These are phyloP conservation scores for Platyrinchus mystaceus DNA, from an alignment of 2,797 vertebrate species.

Conservation along the genomic window DNA sequence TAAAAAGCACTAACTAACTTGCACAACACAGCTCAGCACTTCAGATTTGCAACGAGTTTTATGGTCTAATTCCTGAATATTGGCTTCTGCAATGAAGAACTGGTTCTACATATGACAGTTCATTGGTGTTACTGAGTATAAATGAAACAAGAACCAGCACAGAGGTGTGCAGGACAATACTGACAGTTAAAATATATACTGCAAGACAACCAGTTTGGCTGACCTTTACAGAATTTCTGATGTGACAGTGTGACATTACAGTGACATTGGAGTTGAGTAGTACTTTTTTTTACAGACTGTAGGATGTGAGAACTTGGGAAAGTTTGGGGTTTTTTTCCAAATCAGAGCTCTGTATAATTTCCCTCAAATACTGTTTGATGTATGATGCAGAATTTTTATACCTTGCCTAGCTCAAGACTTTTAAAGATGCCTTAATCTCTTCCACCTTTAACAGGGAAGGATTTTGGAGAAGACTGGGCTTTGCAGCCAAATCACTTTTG, in stretches of 20 bases:
- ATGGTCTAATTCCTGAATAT: not conserved
- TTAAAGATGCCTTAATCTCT: not conserved
- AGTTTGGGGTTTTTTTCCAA: not conserved
- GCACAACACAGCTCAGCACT: not conserved
- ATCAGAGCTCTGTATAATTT: not conserved
- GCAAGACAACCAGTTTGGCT: not conserved
- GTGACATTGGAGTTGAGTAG: not conserved
- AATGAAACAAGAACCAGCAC: not conserved
- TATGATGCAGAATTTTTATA: not conserved
- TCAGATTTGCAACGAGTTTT: not conserved
- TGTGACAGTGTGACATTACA: not conserved
- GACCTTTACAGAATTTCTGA: not conserved
- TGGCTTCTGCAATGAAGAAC: not conserved
- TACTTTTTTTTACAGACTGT: not conserved
- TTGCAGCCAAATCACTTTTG: slow-evolving; percentile 77
- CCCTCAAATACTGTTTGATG: not conserved
- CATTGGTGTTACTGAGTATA: not conserved
- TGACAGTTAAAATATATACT: not conserved
- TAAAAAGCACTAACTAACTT: not conserved
- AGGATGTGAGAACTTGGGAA: not conserved
- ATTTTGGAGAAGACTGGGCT: slow-evolving; percentile 79
- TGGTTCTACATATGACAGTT: not conserved
- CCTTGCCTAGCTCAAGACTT: not conserved
- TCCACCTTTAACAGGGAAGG: slow-evolving; percentile 67
- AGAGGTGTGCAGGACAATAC: not conserved